These are phyloP conservation scores for Latrodectus elegans DNA, from an alignment of 2,888 invertebrate genomes.

Conservation along the genomic window DNA sequence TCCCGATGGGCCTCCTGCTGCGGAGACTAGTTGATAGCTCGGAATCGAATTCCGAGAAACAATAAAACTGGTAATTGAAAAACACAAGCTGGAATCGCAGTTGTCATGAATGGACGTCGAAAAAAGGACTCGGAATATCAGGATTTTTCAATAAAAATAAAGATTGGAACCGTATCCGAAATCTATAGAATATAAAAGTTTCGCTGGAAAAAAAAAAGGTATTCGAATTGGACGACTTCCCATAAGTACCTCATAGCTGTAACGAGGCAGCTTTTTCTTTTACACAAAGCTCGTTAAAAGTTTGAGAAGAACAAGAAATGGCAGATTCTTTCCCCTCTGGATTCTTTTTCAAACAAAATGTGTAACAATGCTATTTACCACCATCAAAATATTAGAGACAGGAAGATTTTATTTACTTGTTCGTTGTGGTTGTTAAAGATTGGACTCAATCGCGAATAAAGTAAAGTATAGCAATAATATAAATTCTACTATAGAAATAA, in stretches of 20 bases:
- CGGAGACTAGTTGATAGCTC: constrained; percentile 7
- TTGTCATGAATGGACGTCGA: neutral
- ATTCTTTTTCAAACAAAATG: too few relatives aligned
- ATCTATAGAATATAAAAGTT: constrained; percentile 62
- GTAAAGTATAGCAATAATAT: too few relatives aligned
- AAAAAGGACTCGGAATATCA: constrained; percentile 18
- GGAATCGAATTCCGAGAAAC: constrained; percentile 67
- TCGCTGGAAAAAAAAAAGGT: constrained; percentile 12
- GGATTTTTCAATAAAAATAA: constrained; percentile 17
- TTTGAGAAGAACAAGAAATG: too few relatives aligned
- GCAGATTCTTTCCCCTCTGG: too few relatives aligned
- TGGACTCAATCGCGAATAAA: too few relatives aligned
- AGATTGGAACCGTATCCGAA: constrained; percentile 41
- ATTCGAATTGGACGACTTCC: constrained; percentile 24
- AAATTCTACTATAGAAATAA: too few relatives aligned
- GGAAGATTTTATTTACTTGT: too few relatives aligned
- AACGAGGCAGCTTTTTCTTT: constrained; percentile 34
- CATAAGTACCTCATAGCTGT: constrained; percentile 53
- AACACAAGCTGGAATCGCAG: constrained; percentile 35
- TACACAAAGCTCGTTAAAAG: constrained; percentile 39
- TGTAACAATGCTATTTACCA: too few relatives aligned
- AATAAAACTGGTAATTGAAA: constrained; percentile 67
- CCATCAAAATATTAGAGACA: too few relatives aligned
- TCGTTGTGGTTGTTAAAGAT: too few relatives aligned
- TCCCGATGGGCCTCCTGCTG: constrained; percentile 35